A percentile compares a stretch with the other conserved stretches of the same genome.
Evolutionary conservation across 2,113 vertebrate species (phyloP).

Genomic region (Labeo rohita): DNA sequence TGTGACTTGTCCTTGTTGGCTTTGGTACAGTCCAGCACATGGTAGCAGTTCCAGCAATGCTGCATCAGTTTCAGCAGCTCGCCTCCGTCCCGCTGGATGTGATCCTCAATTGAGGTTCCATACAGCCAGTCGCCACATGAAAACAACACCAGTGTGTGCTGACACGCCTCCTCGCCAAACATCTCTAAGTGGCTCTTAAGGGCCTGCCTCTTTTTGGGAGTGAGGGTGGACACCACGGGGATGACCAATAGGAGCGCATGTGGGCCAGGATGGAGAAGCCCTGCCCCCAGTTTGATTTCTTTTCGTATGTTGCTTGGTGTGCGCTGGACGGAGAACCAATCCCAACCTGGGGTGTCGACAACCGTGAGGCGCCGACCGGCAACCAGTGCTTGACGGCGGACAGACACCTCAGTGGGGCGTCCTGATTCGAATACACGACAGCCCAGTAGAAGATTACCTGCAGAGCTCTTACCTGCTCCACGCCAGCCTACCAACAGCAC

Average conservation of each 20-base stretch:
- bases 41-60: constrained; percentile 78
- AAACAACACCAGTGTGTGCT: constrained; percentile 79
- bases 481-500: constrained; percentile 77
- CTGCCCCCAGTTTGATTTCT: constrained; percentile 73
- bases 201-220: constrained; percentile 72
- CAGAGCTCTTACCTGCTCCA: constrained; percentile 78
- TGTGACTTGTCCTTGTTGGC: constrained; percentile 69
- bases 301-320: constrained; percentile 72
- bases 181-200: constrained; percentile 76
- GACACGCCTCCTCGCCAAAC: constrained; percentile 71
- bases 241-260: constrained; percentile 78
- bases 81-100: constrained; percentile 73
- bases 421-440: constrained; percentile 74
- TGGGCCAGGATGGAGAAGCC: constrained; percentile 76
- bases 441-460: constrained; percentile 76
- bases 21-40: constrained; percentile 77
- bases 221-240: constrained; percentile 76
- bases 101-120: constrained; percentile 76
- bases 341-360: constrained; percentile 79
- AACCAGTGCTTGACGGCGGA: constrained; percentile 71
- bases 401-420: constrained; percentile 72
- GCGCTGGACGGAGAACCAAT: constrained; percentile 76
- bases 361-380: constrained; percentile 75
- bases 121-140: constrained; percentile 80
- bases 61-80: constrained; percentile 76